Conservation (phyloP, 2,113 vertebrate species). For the Xiphophorus couchianus region DNA sequence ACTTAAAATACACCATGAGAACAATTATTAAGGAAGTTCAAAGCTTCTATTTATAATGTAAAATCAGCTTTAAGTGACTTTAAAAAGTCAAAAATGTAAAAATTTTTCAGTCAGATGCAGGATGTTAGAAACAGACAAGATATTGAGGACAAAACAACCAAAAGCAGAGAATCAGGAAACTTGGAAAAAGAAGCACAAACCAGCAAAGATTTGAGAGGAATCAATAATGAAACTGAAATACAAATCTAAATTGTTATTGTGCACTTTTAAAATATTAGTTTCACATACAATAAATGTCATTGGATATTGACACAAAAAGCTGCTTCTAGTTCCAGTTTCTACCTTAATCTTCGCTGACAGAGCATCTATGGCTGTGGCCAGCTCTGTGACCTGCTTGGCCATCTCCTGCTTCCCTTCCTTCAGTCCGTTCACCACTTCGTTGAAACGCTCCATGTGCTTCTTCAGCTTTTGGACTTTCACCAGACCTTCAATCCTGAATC, state of each 20-base stretch:
- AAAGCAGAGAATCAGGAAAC: too few relatives aligned
- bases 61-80: neutral
- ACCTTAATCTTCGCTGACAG: constrained; percentile 94
- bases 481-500: constrained; percentile 88
- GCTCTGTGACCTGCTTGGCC: constrained; percentile 87
- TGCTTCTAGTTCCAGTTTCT: constrained; percentile 1
- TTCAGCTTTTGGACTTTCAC: constrained; percentile 91
- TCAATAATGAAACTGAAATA: too few relatives aligned
- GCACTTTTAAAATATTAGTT: too few relatives aligned
- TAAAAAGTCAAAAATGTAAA: neutral
- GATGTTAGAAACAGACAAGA: too few relatives aligned
- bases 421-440: constrained; percentile 88
- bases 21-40: neutral
- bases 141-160: too few relatives aligned
- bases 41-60: neutral
- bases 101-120: neutral
- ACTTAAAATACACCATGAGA: too few relatives aligned
- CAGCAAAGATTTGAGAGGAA: too few relatives aligned
- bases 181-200: too few relatives aligned
- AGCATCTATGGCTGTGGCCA: constrained; percentile 87
- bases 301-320: too few relatives aligned
- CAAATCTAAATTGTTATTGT: too few relatives aligned
- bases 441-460: constrained; percentile 89
- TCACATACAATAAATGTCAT: too few relatives aligned
- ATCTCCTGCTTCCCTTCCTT: constrained; percentile 94